Conservation (phyloP, 2,888 invertebrate species). For the Yponomeuta cagnagella region DNA sequence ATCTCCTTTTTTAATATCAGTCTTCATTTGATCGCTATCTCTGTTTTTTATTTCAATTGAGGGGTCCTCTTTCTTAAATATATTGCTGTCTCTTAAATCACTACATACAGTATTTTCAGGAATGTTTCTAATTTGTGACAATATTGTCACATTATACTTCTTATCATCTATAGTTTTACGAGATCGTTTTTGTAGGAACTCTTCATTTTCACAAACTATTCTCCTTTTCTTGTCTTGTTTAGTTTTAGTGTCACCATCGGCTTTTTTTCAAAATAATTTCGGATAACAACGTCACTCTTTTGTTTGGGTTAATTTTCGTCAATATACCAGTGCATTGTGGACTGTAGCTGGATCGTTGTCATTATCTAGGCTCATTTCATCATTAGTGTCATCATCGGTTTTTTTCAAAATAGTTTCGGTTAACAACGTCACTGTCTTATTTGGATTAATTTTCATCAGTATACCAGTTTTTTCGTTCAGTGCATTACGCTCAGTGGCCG, state of each 20-base stretch:
- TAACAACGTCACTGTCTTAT: constrained; percentile 9
- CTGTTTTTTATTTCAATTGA: too few species aligned
- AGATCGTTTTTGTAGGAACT: constrained; percentile 9
- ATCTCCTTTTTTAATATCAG: too few species aligned
- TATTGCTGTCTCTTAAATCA: too few species aligned
- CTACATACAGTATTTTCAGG: too few species aligned
- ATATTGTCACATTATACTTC: too few species aligned
- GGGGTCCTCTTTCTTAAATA: too few species aligned
- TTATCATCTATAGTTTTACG: background rate
- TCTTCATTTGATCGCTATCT: too few species aligned
- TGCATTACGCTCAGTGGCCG: constrained; percentile 9
- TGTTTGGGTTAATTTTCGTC: constrained; percentile 9
- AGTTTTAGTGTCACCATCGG: constrained; percentile 1
- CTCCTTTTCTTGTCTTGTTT: constrained; percentile 7
- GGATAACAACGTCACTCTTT: constrained; percentile 6
- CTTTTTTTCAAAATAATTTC: background rate
- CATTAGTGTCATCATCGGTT: constrained; percentile 4
- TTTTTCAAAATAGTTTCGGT: background rate
- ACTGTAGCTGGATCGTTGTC: constrained; percentile 8
- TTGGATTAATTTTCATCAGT: constrained; percentile 7
- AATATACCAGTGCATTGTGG: constrained; percentile 5
- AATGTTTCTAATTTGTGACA: too few species aligned
- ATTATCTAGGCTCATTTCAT: constrained; percentile 9
- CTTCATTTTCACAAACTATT: constrained; percentile 8
- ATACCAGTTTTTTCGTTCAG: constrained; percentile 7